Conservation (phyloP, 2,113 vertebrate species). For the Osmerus mordax region DNA sequence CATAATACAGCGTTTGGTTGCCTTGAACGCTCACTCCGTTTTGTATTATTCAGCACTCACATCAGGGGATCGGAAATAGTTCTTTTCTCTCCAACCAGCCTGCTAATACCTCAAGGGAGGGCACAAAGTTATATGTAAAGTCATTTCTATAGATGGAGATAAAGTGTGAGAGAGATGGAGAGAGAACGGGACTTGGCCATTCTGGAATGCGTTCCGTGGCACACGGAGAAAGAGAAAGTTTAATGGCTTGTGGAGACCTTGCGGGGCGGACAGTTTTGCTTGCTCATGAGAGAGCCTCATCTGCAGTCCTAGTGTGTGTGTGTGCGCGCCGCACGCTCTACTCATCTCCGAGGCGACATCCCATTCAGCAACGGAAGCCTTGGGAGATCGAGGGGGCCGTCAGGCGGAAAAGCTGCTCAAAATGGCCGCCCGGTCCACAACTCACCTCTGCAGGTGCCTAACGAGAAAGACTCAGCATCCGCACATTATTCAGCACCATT, state of each 20-base stretch:
- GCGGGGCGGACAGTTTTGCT: slow-evolving; percentile 3
- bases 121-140: no score
- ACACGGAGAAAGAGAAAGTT: slow-evolving; percentile 22
- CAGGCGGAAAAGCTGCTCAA: slow-evolving; percentile 33
- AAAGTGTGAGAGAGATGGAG: no score
- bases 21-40: no score
- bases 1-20: no score
- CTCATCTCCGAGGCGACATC: slow-evolving; percentile 49
- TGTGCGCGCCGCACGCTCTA: neutral
- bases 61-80: no score
- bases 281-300: slow-evolving; percentile 36
- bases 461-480: slow-evolving; percentile 44
- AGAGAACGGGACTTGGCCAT: no score
- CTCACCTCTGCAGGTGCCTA: slow-evolving; percentile 48
- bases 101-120: no score
- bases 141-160: no score
- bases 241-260: neutral
- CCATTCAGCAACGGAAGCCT: slow-evolving; percentile 52
- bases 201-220: no score
- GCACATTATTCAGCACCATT: slow-evolving; percentile 64
- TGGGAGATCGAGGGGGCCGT: slow-evolving; percentile 23
- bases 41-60: no score
- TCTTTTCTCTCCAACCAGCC: no score
- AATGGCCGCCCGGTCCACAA: slow-evolving; percentile 19
- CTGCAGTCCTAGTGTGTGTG: slow-evolving; percentile 13